A percentile compares a stretch with the other conserved stretches of the same genome.
These are phyloP conservation scores for Stictonetta naevosa DNA, from an alignment of 2,113 vertebrate genomes.

Conservation along the genomic window DNA sequence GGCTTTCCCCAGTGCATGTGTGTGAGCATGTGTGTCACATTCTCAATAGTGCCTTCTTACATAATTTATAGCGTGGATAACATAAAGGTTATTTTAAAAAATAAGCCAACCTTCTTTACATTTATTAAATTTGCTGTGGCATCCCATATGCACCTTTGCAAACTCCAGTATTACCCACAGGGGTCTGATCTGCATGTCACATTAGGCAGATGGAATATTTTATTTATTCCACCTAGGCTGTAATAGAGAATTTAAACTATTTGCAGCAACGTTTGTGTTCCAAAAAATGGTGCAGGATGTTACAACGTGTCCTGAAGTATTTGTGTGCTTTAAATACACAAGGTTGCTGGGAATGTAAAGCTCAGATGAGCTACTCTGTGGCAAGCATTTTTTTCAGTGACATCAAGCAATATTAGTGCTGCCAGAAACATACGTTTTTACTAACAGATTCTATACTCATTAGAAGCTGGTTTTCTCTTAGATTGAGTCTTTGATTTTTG, in stretches of 20 bases:
- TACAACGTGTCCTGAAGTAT: not conserved
- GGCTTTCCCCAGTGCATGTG: not conserved
- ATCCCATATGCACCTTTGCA: constrained; percentile 56
- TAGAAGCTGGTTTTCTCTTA: not conserved
- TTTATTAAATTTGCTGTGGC: constrained; percentile 65
- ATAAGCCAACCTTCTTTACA: constrained; percentile 62
- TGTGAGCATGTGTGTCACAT: not conserved
- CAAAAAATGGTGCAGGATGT: not conserved
- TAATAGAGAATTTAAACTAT: constrained; percentile 58
- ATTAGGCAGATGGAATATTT: constrained; percentile 71
- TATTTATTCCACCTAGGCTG: constrained; percentile 61
- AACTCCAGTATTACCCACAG: constrained; percentile 53
- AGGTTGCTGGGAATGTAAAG: not conserved
- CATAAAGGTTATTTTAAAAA: constrained; percentile 67
- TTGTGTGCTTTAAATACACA: not conserved
- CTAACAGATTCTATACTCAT: not conserved
- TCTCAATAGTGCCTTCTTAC: constrained; percentile 23
- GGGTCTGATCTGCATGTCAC: constrained; percentile 70
- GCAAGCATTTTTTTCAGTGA: not conserved
- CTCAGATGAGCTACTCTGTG: not conserved
- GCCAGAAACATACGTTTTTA: not conserved
- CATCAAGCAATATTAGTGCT: not conserved
- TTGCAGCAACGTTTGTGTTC: constrained; percentile 38
- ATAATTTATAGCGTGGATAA: constrained; percentile 58
- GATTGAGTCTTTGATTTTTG: not conserved